Conservation (phyloP, 2,888 invertebrate species). For the Troglohyphantes excavatus region DNA sequence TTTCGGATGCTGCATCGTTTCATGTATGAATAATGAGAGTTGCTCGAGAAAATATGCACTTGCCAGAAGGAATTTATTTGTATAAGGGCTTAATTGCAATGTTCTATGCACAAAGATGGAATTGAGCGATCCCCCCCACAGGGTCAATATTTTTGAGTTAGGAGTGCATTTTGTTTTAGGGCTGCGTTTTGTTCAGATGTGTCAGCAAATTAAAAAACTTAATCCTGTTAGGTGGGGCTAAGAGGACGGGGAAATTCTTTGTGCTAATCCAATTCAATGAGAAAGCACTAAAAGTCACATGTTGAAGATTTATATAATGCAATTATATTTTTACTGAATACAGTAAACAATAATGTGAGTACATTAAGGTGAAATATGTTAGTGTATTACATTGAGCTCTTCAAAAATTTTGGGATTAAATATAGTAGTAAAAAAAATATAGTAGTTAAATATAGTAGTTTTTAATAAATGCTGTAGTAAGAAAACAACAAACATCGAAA, state of each 20-base stretch:
- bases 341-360: too few relatives aligned
- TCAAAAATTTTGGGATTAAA: too few relatives aligned
- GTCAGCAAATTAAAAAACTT: neutral
- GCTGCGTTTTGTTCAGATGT: neutral
- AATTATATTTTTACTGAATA: too few relatives aligned
- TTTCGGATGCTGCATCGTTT: slow-evolving; percentile 58
- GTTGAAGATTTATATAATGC: too few relatives aligned
- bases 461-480: too few relatives aligned
- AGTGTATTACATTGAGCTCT: too few relatives aligned
- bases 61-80: slow-evolving; percentile 74
- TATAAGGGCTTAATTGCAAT: slow-evolving; percentile 72
- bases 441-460: too few relatives aligned
- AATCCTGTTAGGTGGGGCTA: neutral
- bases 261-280: neutral
- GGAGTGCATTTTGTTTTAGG: slow-evolving; percentile 1
- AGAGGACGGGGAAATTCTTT: neutral
- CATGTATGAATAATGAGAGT: slow-evolving; percentile 75
- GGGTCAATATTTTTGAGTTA: slow-evolving; percentile 42
- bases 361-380: too few relatives aligned
- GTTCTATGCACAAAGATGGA: slow-evolving; percentile 33
- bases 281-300: neutral
- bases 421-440: too few relatives aligned
- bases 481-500: too few relatives aligned
- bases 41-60: slow-evolving; percentile 70
- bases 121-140: slow-evolving; percentile 9